These are phyloP conservation scores for Litocranius walleri DNA, from an alignment of 2,113 vertebrate genomes.

Conservation along the genomic window DNA sequence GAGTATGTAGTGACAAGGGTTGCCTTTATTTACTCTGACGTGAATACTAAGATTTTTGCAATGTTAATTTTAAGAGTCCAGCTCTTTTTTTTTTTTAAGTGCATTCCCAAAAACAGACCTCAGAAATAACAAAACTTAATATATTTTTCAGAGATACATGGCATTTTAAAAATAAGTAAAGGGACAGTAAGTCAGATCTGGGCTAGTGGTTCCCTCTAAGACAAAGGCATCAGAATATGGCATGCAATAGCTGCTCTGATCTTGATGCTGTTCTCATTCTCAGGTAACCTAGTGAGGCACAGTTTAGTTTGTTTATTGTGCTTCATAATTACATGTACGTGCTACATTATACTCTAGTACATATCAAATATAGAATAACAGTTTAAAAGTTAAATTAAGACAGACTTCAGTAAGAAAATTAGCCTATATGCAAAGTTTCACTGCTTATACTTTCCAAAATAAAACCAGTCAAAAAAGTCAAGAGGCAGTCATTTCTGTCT, in stretches of 20 bases:
- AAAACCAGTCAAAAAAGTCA: not conserved
- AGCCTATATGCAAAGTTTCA: not conserved
- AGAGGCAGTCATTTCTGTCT: not conserved
- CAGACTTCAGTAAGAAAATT: slow-evolving; percentile 14
- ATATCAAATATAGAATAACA: not conserved
- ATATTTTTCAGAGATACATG: not conserved
- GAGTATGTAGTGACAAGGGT: not conserved
- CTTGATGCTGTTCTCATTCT: not conserved
- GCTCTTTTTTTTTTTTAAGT: slow-evolving; percentile 15
- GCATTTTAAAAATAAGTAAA: not conserved
- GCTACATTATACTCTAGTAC: not conserved
- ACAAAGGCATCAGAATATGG: not conserved
- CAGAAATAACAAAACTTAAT: slow-evolving; percentile 28
- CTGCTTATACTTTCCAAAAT: not conserved
- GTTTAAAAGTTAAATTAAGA: slow-evolving; percentile 35
- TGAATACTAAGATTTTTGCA: not conserved
- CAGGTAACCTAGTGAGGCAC: not conserved
- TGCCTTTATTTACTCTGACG: not conserved
- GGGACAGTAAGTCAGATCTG: not conserved
- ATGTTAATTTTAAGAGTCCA: not conserved
- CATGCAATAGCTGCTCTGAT: not conserved
- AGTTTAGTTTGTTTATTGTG: slow-evolving; percentile 16
- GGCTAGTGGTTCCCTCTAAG: not conserved
- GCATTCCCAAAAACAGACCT: not conserved
- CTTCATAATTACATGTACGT: not conserved